Evolutionary conservation across 2,888 invertebrate species (phyloP).

Genomic region (Steinernema hermaphroditum): DNA sequence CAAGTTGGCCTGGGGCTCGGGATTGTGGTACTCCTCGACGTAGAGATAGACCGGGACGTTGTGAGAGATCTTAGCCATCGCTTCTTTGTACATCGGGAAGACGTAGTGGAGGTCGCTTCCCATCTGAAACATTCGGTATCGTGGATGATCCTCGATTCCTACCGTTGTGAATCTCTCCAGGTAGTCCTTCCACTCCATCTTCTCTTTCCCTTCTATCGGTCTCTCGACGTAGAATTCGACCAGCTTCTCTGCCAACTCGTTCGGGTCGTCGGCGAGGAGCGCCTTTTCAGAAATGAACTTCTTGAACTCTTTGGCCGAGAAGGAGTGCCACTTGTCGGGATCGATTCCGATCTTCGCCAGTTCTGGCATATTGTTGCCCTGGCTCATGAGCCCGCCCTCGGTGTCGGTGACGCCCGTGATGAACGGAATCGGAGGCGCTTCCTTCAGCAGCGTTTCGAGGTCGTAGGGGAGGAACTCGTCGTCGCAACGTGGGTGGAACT

Average conservation of each 20-base stretch:
- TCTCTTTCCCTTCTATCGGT: slow-evolving; percentile 14
- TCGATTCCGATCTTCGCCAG: slow-evolving; percentile 30
- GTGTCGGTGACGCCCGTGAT: slow-evolving; percentile 27
- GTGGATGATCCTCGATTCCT: neutral
- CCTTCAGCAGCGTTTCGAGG: slow-evolving; percentile 28
- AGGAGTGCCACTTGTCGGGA: slow-evolving; percentile 35
- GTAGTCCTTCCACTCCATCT: slow-evolving; percentile 32
- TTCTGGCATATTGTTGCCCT: neutral
- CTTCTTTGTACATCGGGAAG: slow-evolving; percentile 40
- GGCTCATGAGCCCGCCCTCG: slow-evolving; percentile 36
- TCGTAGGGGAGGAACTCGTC: slow-evolving; percentile 29
- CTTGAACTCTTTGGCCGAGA: slow-evolving; percentile 35
- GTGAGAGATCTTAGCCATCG: slow-evolving; percentile 34
- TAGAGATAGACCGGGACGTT: slow-evolving; percentile 39
- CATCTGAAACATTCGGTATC: slow-evolving; percentile 30
- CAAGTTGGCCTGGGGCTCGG: neutral
- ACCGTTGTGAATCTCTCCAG: slow-evolving; percentile 32
- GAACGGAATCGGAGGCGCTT: slow-evolving; percentile 14
- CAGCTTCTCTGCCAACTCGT: slow-evolving; percentile 32
- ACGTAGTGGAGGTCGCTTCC: slow-evolving; percentile 43
- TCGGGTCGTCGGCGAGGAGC: slow-evolving; percentile 24
- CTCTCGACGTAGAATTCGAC: slow-evolving; percentile 46
- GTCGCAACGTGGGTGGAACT: slow-evolving; percentile 37
- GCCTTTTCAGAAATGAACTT: slow-evolving; percentile 39
- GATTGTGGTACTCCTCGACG: slow-evolving; percentile 18